phyloP scores from a whole-genome alignment of 2,797 vertebrate genomes.

The Gallinago solitaria region DNA sequence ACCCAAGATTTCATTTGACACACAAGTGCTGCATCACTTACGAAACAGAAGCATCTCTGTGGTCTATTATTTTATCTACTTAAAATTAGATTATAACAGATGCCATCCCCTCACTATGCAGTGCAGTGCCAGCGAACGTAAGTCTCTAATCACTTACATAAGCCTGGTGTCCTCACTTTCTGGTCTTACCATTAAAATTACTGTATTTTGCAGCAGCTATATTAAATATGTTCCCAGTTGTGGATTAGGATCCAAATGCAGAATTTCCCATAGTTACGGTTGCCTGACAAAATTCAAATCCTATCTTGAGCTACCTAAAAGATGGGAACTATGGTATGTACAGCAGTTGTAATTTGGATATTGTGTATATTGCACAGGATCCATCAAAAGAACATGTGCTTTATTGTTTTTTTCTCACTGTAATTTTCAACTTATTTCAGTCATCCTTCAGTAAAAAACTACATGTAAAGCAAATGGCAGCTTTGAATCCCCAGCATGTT shows the following conservation, averaged over 20 bases:
- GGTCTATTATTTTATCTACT: constrained; percentile 32
- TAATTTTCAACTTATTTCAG: background rate
- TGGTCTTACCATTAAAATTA: background rate
- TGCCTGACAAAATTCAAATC: background rate
- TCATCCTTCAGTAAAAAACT: background rate
- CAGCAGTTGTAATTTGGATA: background rate
- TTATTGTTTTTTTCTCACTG: background rate
- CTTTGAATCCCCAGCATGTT: background rate
- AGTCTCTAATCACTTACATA: constrained; percentile 23
- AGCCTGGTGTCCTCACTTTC: background rate
- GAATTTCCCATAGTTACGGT: background rate
- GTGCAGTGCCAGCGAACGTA: background rate
- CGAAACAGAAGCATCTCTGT: background rate
- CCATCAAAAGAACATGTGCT: background rate
- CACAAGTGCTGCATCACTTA: background rate
- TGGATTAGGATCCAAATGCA: background rate
- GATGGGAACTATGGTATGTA: background rate
- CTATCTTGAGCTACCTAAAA: background rate
- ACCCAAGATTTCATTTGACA: background rate
- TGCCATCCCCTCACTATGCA: background rate
- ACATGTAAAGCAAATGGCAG: background rate
- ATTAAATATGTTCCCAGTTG: background rate
- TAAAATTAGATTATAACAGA: constrained; percentile 46
- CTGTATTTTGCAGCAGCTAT: background rate
- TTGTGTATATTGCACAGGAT: background rate